These are phyloP conservation scores for Falco concolor DNA, from an alignment of 2,797 vertebrate genomes.

Conservation along the genomic window DNA sequence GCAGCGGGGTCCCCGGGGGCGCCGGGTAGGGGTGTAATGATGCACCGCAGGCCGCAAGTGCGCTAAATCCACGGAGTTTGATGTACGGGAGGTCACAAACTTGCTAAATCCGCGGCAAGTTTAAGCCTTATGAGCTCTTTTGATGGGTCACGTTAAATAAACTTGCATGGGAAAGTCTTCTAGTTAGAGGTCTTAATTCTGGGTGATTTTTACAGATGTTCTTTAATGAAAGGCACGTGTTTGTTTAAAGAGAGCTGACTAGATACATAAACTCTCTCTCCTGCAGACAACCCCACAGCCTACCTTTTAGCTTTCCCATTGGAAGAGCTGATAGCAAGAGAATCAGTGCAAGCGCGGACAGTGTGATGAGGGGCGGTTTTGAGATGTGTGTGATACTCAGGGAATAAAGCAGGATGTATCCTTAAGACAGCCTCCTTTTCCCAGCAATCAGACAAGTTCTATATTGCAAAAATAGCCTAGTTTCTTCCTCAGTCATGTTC, in stretches of 20 bases:
- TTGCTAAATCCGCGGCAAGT: neutral
- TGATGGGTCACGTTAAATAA: neutral
- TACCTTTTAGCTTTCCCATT: neutral
- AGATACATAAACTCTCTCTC: fast-evolving
- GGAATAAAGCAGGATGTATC: neutral
- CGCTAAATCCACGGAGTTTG: too few relatives aligned
- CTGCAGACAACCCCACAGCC: fast-evolving
- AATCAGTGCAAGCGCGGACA: neutral
- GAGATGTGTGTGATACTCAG: neutral
- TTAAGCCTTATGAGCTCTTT: neutral
- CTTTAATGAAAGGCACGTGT: neutral
- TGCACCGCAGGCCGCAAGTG: neutral
- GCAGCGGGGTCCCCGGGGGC: neutral
- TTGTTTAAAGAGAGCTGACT: neutral
- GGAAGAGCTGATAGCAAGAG: neutral
- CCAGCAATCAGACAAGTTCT: neutral
- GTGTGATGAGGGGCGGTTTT: fast-evolving
- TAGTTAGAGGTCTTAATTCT: neutral
- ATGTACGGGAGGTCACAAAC: neutral
- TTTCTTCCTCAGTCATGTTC: fast-evolving
- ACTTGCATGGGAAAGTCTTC: neutral
- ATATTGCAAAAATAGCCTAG: neutral
- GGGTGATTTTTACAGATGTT: neutral
- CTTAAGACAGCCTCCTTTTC: neutral
- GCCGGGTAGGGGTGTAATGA: fast-evolving